Percentiles rank a stretch among this genome's conserved stretches.
Evolutionary conservation across 2,113 vertebrate species (phyloP).

Genomic region (Otis tarda): DNA sequence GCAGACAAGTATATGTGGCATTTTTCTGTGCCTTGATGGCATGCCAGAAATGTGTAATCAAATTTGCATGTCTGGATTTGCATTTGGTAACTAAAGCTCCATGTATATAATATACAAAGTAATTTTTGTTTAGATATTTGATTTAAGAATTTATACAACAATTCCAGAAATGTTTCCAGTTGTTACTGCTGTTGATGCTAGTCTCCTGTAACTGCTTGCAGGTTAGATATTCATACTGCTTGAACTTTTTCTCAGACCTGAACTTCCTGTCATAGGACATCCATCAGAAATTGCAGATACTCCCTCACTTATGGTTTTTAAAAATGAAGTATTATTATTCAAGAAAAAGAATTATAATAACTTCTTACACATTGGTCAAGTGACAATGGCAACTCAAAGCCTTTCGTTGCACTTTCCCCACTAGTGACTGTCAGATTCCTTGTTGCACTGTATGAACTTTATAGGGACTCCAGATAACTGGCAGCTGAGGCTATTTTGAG

Average conservation of each 20-base stretch:
- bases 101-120: not conserved
- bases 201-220: not conserved
- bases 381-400: not conserved
- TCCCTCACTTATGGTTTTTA: not conserved
- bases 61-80: conserved; percentile 37
- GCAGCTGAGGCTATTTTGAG: not conserved
- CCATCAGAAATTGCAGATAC: not conserved
- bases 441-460: not conserved
- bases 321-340: not conserved
- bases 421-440: not conserved
- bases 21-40: conserved; percentile 13
- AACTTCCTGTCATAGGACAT: not conserved
- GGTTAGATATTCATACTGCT: not conserved
- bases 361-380: not conserved
- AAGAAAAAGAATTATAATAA: not conserved
- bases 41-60: conserved; percentile 14
- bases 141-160: not conserved
- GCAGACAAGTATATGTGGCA: not conserved
- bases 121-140: not conserved
- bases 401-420: not conserved
- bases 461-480: not conserved
- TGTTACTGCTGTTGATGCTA: not conserved
- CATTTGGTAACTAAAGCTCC: not conserved
- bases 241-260: not conserved
- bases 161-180: not conserved